phyloP scores from a whole-genome alignment of 2,888 invertebrate species.

The Archips xylosteana region DNA sequence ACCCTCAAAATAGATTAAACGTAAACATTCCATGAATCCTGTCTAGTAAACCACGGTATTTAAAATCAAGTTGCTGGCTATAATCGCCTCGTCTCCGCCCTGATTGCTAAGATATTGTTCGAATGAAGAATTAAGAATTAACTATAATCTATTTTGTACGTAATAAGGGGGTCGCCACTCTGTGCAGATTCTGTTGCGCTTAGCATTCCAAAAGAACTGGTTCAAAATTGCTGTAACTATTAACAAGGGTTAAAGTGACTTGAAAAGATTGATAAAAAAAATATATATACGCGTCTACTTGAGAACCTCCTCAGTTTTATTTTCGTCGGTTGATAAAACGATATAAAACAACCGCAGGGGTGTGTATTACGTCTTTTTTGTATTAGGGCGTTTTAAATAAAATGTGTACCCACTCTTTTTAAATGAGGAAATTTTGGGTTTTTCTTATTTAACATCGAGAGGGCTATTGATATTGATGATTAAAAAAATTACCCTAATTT shows the following conservation, averaged over 20 bases:
- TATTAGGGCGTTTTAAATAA: too few relatives aligned
- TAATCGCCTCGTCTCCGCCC: slow-evolving; percentile 49
- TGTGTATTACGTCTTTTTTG: too few relatives aligned
- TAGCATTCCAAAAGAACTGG: slow-evolving; percentile 41
- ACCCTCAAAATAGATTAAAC: too few relatives aligned
- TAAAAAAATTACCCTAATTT: too few relatives aligned
- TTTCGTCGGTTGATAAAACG: too few relatives aligned
- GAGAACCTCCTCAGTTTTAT: too few relatives aligned
- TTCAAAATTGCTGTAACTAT: slow-evolving; percentile 38
- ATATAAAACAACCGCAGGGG: too few relatives aligned
- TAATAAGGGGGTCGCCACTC: slow-evolving; percentile 47
- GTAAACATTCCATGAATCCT: neutral
- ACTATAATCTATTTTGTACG: slow-evolving; percentile 46
- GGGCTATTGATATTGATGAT: too few relatives aligned
- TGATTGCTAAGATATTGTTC: slow-evolving; percentile 49
- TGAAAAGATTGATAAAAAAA: neutral
- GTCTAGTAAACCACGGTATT: neutral
- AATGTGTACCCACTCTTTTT: too few relatives aligned
- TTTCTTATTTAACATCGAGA: too few relatives aligned
- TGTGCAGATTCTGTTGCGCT: slow-evolving; percentile 39
- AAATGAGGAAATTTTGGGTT: too few relatives aligned
- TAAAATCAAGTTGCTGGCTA: slow-evolving; percentile 29
- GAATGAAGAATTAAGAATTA: slow-evolving; percentile 49
- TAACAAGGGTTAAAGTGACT: slow-evolving; percentile 14
- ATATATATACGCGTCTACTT: too few relatives aligned